Conservation (phyloP, 2,797 vertebrate species). For the Psittacula derbiana region DNA sequence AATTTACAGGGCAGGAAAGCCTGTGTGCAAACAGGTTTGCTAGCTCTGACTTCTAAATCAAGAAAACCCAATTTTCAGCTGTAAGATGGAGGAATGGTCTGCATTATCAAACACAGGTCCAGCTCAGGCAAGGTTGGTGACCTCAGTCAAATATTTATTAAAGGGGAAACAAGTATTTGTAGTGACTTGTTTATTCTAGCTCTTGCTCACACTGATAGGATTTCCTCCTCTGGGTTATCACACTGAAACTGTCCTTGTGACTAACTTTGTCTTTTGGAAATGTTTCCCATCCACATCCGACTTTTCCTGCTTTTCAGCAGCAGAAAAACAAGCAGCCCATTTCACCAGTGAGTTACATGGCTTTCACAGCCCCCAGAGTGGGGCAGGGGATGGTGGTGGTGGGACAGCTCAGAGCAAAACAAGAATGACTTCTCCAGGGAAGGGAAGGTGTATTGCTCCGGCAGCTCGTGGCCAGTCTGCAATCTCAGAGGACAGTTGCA, state of each 20-base stretch:
- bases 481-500: background rate
- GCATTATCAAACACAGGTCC: background rate
- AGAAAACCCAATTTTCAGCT: background rate
- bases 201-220: slow-evolving; percentile 51
- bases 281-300: background rate
- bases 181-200: slow-evolving; percentile 58
- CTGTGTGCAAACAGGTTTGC: background rate
- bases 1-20: background rate
- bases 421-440: background rate
- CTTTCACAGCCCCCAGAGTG: background rate
- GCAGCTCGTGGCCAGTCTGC: background rate
- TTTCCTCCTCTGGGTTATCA: slow-evolving; percentile 19
- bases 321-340: background rate
- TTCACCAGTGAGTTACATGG: background rate
- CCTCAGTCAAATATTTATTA: slow-evolving; percentile 59
- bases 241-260: background rate
- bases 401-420: background rate
- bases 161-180: slow-evolving; percentile 56
- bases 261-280: slow-evolving; percentile 1
- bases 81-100: background rate
- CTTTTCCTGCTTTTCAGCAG: slow-evolving; percentile 39
- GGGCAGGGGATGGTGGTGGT: background rate
- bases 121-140: slow-evolving; percentile 3
- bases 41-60: background rate
- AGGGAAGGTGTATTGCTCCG: background rate